These are phyloP conservation scores for Streptopelia turtur DNA, from an alignment of 2,797 vertebrate species.

Conservation along the genomic window DNA sequence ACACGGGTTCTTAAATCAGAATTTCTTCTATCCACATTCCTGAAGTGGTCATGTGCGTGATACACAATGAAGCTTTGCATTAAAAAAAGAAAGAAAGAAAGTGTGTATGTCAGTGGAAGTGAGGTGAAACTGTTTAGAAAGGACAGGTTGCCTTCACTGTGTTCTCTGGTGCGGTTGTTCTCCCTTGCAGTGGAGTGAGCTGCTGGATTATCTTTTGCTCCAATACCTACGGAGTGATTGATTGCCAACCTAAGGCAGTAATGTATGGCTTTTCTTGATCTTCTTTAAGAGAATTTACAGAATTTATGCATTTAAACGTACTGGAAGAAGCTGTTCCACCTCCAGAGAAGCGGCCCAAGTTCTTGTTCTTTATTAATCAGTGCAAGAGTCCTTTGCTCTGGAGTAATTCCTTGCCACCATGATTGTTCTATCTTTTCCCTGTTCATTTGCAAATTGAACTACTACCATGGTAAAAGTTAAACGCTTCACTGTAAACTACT, in stretches of 20 bases:
- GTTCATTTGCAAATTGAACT: not conserved
- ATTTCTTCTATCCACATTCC: not conserved
- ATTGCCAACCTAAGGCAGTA: not conserved
- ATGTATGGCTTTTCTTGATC: not conserved
- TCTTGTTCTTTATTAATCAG: not conserved
- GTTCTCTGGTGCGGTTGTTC: fast-evolving
- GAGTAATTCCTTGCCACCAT: not conserved
- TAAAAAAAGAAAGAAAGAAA: not conserved
- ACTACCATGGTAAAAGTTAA: not conserved
- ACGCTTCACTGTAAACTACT: not conserved
- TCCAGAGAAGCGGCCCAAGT: not conserved
- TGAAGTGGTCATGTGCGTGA: not conserved
- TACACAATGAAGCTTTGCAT: not conserved
- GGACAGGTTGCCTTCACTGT: not conserved
- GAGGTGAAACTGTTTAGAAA: not conserved
- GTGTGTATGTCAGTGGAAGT: fast-evolving
- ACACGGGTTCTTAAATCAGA: not conserved
- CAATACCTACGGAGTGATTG: not conserved
- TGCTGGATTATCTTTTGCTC: not conserved
- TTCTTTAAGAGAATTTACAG: not conserved
- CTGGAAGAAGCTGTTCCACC: not conserved
- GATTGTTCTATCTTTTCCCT: not conserved
- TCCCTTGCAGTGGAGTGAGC: not conserved
- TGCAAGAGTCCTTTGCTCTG: not conserved
- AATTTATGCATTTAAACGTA: not conserved